phyloP scores from a whole-genome alignment of 2,113 vertebrate genomes.

The Centrocercus urophasianus region DNA sequence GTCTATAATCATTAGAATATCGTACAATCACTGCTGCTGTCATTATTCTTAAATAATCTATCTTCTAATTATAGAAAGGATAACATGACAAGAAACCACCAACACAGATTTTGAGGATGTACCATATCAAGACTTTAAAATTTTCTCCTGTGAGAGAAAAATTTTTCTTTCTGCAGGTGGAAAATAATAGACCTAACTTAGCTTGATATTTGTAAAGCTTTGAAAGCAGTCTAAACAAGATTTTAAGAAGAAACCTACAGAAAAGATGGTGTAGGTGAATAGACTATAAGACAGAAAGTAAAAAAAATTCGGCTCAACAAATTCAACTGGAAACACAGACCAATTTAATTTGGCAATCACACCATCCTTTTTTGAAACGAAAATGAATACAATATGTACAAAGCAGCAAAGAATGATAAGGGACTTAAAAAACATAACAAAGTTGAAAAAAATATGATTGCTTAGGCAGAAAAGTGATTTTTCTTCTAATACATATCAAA shows the following conservation, averaged over 20 bases:
- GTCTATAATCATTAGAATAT: neutral
- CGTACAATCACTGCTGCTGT: neutral
- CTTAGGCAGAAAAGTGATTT: neutral
- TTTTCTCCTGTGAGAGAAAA: conserved; percentile 13
- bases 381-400: neutral
- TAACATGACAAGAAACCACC: neutral
- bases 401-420: neutral
- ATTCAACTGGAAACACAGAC: neutral
- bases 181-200: conserved; percentile 18
- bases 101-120: neutral
- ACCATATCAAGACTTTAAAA: neutral
- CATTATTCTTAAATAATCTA: neutral
- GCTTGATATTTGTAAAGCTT: neutral
- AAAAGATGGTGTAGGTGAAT: neutral
- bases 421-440: neutral
- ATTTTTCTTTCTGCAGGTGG: neutral
- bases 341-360: neutral
- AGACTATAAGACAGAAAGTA: neutral
- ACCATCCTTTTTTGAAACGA: neutral
- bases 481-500: neutral
- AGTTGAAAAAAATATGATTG: neutral
- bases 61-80: neutral
- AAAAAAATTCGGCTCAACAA: neutral
- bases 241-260: neutral
- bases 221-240: neutral